These are phyloP conservation scores for Hirtodrosophila cameraria DNA, from an alignment of 2,888 invertebrate species.

Conservation along the genomic window DNA sequence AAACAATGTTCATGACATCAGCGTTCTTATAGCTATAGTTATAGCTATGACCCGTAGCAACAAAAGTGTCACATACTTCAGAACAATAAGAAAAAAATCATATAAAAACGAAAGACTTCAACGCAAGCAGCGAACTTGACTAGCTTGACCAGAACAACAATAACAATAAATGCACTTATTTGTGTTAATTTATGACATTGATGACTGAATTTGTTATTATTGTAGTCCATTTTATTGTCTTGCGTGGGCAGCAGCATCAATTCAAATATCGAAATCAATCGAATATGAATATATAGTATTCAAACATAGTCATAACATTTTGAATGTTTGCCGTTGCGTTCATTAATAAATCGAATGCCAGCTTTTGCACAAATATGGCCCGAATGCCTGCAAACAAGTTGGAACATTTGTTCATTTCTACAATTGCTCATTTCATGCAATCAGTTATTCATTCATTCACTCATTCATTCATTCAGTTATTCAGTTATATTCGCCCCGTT, in stretches of 20 bases:
- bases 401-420: no score
- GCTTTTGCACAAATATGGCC: slow-evolving; percentile 66
- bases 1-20: slow-evolving; percentile 69
- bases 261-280: slow-evolving; percentile 15
- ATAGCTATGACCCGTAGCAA: slow-evolving; percentile 22
- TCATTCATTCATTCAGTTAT: slow-evolving; percentile 25
- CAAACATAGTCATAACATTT: slow-evolving; percentile 34
- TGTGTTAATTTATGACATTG: slow-evolving; percentile 65
- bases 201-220: slow-evolving; percentile 53
- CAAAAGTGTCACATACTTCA: slow-evolving; percentile 15
- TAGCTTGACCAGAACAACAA: slow-evolving; percentile 8
- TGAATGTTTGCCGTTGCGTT: slow-evolving; percentile 45
- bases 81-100: no score
- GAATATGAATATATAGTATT: slow-evolving; percentile 1
- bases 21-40: slow-evolving; percentile 27
- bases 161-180: slow-evolving; percentile 66
- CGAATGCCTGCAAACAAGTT: slow-evolving; percentile 50
- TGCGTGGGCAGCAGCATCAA: slow-evolving; percentile 37
- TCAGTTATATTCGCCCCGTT: slow-evolving; percentile 15
- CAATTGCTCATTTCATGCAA: no score
- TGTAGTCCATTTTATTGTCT: not conserved
- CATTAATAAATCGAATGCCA: slow-evolving; percentile 67
- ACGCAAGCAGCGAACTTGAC: slow-evolving; percentile 69
- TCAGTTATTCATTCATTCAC: slow-evolving; percentile 23
- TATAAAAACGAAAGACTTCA: slow-evolving; percentile 73